Evolutionary conservation across 2,113 vertebrate genomes (phyloP), one percentile per base, ranked within the genome.

Genomic region (Dicerorhinus sumatrensis): DNA sequence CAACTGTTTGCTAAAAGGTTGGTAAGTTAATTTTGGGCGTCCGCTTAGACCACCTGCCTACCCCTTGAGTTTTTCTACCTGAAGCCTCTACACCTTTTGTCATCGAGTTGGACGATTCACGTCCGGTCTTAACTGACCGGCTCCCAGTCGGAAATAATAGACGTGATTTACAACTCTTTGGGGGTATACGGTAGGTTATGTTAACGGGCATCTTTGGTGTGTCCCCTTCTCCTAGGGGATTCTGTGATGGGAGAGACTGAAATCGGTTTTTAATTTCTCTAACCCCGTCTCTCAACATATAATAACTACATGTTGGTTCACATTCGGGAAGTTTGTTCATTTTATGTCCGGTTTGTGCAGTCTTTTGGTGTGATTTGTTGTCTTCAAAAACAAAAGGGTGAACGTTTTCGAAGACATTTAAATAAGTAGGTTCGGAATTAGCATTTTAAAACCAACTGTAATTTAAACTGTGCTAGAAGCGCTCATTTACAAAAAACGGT

Each of bases 391-490:
- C 56, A 62, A 73, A 73, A 70, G 18, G 17, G 23, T 51, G 80
- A 65, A 56, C 8, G 31, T 69, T 89, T 91, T 73, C 90, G 67
- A 79, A 93, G 72, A 65, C 63, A 39, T 88, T 73, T 85, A 77
- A 88, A 67, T 82, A 60, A 79, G 67, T 58, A 70, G 63, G n/a
- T 80, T 91, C 20, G 46, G 33, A 92, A 95, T 91, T 97, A 69
- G 84, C 88, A 85, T 94, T 95, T 96, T 93, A 85, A 97, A 97
- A 70, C 46, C 89, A 39, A 85, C 80, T 33, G 20, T 76, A 67
- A 87, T 91, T 95, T 97, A 80, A 94, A 60, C n/a, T 58, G 16
- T 80, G 67, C 76, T 2, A 87, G 42, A 80, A 79, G 73, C 1
- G 3, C 48, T 85, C n/a, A 5, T 92, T 92, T 94, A 85, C 42